Evolutionary conservation across 2,113 vertebrate species (phyloP).

Genomic region (Tringa solitaria): DNA sequence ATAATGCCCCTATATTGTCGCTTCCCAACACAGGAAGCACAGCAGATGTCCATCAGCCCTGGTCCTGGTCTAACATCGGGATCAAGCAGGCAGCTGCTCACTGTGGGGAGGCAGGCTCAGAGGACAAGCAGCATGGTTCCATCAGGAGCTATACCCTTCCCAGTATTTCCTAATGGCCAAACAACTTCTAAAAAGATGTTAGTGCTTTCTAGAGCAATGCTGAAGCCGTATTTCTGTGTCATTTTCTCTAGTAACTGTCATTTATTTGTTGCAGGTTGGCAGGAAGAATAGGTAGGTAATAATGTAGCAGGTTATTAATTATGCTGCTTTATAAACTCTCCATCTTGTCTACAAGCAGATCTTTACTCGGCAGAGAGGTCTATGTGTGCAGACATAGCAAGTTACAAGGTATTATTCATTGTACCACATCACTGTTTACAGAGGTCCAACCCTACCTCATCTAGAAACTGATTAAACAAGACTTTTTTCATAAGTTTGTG

Average conservation of each 20-base stretch:
- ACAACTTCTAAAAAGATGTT: background rate
- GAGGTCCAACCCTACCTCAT: background rate
- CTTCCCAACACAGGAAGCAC: fast-evolving
- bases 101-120: fast-evolving
- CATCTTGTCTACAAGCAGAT: background rate
- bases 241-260: background rate
- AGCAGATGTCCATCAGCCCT: background rate
- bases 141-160: fast-evolving
- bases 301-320: background rate
- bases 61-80: fast-evolving
- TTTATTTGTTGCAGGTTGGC: background rate
- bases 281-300: background rate
- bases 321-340: background rate
- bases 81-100: fast-evolving
- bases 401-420: background rate
- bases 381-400: background rate
- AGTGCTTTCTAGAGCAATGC: background rate
- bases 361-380: background rate
- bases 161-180: fast-evolving
- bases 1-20: background rate
- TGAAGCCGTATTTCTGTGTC: background rate
- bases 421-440: background rate
- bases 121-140: fast-evolving
- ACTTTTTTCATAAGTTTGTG: background rate
- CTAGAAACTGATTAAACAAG: background rate